Conservation (phyloP, 1,140 invertebrate genomes). For the Teleogryllus occipitalis region DNA sequence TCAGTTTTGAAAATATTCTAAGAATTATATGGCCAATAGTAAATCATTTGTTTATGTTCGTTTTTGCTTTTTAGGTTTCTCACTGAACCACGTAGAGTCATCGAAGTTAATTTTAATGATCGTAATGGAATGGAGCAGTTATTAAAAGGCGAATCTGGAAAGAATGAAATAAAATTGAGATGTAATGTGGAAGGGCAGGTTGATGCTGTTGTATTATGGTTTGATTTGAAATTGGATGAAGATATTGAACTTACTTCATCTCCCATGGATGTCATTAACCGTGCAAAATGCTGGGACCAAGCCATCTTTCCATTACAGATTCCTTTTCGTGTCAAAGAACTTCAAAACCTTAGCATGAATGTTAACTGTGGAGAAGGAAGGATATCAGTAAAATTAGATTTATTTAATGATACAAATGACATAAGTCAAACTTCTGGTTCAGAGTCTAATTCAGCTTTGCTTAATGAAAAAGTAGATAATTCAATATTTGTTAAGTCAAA, state of each 20-base stretch:
- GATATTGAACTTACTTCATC: conserved; percentile 47
- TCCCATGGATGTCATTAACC: conserved; percentile 25
- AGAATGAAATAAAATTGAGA: conserved; percentile 18
- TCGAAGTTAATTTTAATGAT: conserved; percentile 36
- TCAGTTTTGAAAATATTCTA: too few species aligned
- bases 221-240: conserved; percentile 61
- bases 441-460: background rate
- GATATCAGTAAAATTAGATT: background rate
- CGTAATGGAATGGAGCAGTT: conserved; percentile 25
- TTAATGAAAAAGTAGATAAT: too few species aligned
- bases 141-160: conserved; percentile 20
- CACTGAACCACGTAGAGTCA: conserved; percentile 28
- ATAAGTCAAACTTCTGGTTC: background rate
- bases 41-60: background rate
- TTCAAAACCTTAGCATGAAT: conserved; percentile 1
- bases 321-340: background rate
- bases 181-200: conserved; percentile 43
- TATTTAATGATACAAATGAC: background rate
- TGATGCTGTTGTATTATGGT: conserved; percentile 61
- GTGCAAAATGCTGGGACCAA: conserved; percentile 62
- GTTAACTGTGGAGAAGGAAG: background rate
- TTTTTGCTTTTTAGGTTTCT: conserved; percentile 28
- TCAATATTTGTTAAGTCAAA: too few species aligned
- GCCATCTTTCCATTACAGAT: conserved; percentile 49
- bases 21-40: background rate